These are phyloP conservation scores for Atethmia centrago DNA, from an alignment of 2,888 invertebrate genomes.

Conservation along the genomic window DNA sequence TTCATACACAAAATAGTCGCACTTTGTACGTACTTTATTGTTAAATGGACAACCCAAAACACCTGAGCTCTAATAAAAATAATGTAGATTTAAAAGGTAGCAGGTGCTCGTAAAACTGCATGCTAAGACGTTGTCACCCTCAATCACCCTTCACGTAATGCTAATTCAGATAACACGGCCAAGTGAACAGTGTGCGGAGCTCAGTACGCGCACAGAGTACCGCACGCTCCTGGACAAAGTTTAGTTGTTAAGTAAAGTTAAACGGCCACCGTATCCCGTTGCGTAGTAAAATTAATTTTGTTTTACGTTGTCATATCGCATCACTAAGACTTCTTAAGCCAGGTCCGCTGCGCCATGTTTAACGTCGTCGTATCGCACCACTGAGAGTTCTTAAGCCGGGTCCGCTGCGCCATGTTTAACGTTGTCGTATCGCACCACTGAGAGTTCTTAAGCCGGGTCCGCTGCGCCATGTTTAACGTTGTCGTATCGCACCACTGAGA, in stretches of 20 bases:
- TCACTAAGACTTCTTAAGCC: constrained; percentile 35
- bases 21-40: not conserved
- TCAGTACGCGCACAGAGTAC: constrained; percentile 37
- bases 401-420: too few relatives aligned
- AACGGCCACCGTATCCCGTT: constrained; percentile 40
- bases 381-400: too few relatives aligned
- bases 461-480: too few relatives aligned
- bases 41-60: not conserved
- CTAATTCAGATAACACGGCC: constrained; percentile 32
- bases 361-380: too few relatives aligned
- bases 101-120: constrained; percentile 6
- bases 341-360: too few relatives aligned
- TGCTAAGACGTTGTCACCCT: constrained; percentile 9
- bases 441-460: too few relatives aligned
- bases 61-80: not conserved
- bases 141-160: constrained; percentile 24
- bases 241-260: constrained; percentile 51
- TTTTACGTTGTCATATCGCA: constrained; percentile 38
- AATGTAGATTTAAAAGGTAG: not conserved
- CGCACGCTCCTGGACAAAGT: constrained; percentile 50
- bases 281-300: constrained; percentile 54
- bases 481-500: too few relatives aligned
- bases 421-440: too few relatives aligned
- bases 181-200: constrained; percentile 26
- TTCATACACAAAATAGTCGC: too few relatives aligned